Evolutionary conservation across 1,140 invertebrate species (phyloP).

Genomic region (Bombyx mandarina): DNA sequence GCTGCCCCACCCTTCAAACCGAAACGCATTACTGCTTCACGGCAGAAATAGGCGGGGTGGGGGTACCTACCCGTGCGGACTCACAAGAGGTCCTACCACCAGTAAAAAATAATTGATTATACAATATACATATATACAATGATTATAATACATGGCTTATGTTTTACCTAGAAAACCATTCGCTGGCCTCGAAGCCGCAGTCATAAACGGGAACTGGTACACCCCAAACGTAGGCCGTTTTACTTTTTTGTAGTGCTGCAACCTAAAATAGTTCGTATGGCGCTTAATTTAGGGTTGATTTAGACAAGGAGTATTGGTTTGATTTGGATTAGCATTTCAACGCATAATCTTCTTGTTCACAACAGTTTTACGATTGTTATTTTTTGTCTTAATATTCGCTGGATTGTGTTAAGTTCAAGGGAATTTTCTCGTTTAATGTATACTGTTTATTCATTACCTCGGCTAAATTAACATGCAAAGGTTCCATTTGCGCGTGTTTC

Average conservation of each 20-base stretch:
- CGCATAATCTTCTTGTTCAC: not conserved
- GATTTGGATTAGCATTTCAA: not conserved
- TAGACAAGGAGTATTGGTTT: not conserved
- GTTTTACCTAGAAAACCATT: slow-evolving; percentile 75
- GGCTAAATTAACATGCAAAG: slow-evolving; percentile 67
- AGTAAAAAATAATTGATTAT: no score
- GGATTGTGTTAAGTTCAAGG: not conserved
- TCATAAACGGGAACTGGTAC: slow-evolving; percentile 71
- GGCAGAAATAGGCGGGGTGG: no score
- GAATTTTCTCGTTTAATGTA: no score
- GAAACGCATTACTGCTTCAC: no score
- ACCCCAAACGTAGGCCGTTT: slow-evolving; percentile 42
- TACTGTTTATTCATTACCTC: slow-evolving; percentile 29
- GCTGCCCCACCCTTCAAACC: no score
- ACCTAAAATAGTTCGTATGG: slow-evolving; percentile 26
- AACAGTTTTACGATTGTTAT: not conserved
- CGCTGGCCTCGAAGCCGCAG: slow-evolving; percentile 75
- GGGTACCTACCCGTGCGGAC: no score
- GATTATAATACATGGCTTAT: not conserved
- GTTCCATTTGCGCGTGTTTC: slow-evolving; percentile 69
- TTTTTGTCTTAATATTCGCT: not conserved
- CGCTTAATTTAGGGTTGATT: not conserved
- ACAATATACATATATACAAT: no score
- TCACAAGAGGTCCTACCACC: no score
- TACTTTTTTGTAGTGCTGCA: slow-evolving; percentile 24